These are phyloP conservation scores for Cylindroiulus punctatus DNA, from an alignment of 2,888 invertebrate species.

Conservation along the genomic window DNA sequence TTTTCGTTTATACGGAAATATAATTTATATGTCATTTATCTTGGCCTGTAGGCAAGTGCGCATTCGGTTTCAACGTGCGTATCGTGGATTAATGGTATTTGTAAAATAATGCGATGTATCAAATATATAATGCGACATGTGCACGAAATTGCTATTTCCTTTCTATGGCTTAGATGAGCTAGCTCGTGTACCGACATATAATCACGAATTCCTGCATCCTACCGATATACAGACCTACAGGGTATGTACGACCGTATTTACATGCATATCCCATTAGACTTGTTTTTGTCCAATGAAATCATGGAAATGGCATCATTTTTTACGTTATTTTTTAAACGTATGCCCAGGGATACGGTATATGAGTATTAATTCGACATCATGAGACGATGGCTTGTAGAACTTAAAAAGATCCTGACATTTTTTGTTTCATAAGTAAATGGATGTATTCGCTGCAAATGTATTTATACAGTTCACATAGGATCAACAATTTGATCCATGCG, in stretches of 20 bases:
- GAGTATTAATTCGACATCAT: neutral
- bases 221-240: neutral
- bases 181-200: constrained; percentile 11
- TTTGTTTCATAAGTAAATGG: no score
- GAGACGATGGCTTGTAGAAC: neutral
- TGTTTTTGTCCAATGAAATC: constrained; percentile 13
- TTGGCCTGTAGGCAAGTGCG: constrained; percentile 15
- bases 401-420: neutral
- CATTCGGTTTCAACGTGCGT: constrained; percentile 28
- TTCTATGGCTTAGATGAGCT: neutral
- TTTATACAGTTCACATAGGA: no score
- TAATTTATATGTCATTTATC: constrained; percentile 44
- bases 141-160: constrained; percentile 37
- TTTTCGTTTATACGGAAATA: constrained; percentile 36
- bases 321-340: constrained; percentile 2
- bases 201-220: neutral
- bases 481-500: no score
- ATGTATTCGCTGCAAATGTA: no score
- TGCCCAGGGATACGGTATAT: neutral
- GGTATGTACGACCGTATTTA: neutral
- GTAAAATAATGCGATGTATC: constrained; percentile 43
- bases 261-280: constrained; percentile 42
- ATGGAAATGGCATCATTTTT: neutral
- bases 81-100: constrained; percentile 47
- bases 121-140: constrained; percentile 47